Conservation (phyloP, 2,113 vertebrate species). For the Xenopus laevis region DNA sequence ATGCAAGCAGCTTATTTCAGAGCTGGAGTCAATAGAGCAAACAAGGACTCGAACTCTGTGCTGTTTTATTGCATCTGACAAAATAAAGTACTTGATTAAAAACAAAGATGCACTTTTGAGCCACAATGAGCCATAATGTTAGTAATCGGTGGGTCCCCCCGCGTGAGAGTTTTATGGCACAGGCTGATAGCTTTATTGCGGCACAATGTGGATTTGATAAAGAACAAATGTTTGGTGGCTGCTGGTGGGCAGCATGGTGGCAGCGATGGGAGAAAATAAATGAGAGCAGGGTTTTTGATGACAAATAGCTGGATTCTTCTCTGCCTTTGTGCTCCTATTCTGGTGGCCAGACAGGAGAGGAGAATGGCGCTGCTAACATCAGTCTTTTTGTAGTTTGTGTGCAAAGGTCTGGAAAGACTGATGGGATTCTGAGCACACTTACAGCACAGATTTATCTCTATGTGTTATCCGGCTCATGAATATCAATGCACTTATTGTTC, state of each 20-base stretch:
- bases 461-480: constrained; percentile 68
- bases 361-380: constrained; percentile 69
- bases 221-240: constrained; percentile 65
- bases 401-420: constrained; percentile 72
- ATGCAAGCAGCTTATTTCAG: constrained; percentile 77
- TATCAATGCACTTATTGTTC: constrained; percentile 64
- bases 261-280: constrained; percentile 67
- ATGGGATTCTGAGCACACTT: constrained; percentile 74
- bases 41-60: constrained; percentile 4
- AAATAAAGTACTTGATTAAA: constrained; percentile 56
- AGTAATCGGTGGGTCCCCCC: constrained; percentile 44
- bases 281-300: constrained; percentile 61
- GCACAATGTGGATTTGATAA: constrained; percentile 74
- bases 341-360: constrained; percentile 67
- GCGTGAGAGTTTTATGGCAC: constrained; percentile 65
- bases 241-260: constrained; percentile 49
- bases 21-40: constrained; percentile 53
- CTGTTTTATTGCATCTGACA: constrained; percentile 52
- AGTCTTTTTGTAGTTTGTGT: constrained; percentile 67
- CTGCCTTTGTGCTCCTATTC: constrained; percentile 62
- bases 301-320: constrained; percentile 62
- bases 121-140: constrained; percentile 46
- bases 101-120: constrained; percentile 16
- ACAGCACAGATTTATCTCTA: constrained; percentile 67
- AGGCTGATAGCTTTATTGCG: constrained; percentile 66